A percentile compares a stretch with the other conserved stretches of the same genome.
phyloP scores from a whole-genome alignment of 2,888 invertebrate genomes.

The Nezara viridula region DNA sequence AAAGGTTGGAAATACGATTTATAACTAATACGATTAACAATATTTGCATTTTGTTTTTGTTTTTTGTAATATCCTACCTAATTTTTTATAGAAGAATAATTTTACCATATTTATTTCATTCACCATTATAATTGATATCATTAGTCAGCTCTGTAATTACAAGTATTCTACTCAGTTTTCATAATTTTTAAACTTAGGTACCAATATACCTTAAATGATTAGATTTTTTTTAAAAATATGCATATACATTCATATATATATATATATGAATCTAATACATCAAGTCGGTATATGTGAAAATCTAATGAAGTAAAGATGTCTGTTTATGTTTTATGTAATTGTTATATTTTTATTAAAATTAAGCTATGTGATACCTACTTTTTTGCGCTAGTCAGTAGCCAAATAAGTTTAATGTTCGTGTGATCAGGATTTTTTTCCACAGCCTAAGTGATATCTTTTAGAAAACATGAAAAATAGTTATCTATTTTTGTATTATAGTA shows the following conservation, averaged over 20 bases:
- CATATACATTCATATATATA: neutral
- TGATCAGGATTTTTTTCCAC: constrained; percentile 51
- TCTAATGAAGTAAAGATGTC: neutral
- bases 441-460: constrained; percentile 52
- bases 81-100: neutral
- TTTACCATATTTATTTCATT: neutral
- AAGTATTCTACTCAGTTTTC: neutral
- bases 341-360: constrained; percentile 44
- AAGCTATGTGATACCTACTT: constrained; percentile 52
- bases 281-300: neutral
- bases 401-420: constrained; percentile 55
- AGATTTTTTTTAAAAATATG: neutral
- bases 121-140: constrained; percentile 6
- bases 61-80: neutral
- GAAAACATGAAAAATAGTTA: constrained; percentile 45
- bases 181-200: neutral
- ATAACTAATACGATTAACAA: neutral
- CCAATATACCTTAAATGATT: neutral
- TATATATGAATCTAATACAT: neutral
- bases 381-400: constrained; percentile 58
- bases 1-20: neutral
- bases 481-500: constrained; percentile 54
- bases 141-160: constrained; percentile 16
- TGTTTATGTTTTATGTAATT: constrained; percentile 16
- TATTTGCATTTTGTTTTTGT: neutral